A percentile compares a stretch with the other conserved stretches of the same genome.
phyloP scores from a whole-genome alignment of 2,797 vertebrate species.

The Macropus fuliginosus region DNA sequence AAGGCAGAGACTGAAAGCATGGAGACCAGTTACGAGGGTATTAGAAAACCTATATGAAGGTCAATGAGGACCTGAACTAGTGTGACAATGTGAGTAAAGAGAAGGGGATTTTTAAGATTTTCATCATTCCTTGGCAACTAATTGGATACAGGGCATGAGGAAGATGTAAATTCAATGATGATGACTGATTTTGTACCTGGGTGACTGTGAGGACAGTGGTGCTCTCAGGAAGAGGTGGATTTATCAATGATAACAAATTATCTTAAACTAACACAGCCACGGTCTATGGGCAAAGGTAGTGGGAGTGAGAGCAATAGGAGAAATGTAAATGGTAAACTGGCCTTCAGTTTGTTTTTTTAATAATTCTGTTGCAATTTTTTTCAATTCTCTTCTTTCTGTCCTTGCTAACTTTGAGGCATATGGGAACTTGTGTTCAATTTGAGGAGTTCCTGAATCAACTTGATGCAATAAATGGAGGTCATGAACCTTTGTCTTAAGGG shows the following conservation, averaged over 20 bases:
- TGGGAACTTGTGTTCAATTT: background rate
- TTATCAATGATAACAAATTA: background rate
- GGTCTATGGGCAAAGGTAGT: background rate
- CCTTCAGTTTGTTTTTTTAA: background rate
- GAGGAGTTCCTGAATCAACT: background rate
- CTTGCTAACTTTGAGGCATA: background rate
- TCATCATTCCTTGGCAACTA: background rate
- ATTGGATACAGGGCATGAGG: background rate
- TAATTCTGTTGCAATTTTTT: background rate
- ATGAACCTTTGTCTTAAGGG: background rate
- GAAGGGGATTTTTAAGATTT: background rate
- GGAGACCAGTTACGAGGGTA: background rate
- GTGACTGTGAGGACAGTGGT: background rate
- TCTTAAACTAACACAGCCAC: background rate
- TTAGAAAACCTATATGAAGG: background rate
- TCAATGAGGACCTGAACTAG: background rate
- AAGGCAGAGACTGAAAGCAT: background rate
- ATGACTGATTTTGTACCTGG: background rate
- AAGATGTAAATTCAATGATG: background rate
- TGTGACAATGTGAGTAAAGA: background rate
- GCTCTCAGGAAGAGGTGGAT: background rate
- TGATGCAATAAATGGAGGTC: background rate
- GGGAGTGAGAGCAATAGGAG: background rate
- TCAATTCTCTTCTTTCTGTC: background rate
- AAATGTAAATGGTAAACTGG: background rate